phyloP scores from a whole-genome alignment of 2,797 vertebrate species.

The Epinephelus malabaricus region DNA sequence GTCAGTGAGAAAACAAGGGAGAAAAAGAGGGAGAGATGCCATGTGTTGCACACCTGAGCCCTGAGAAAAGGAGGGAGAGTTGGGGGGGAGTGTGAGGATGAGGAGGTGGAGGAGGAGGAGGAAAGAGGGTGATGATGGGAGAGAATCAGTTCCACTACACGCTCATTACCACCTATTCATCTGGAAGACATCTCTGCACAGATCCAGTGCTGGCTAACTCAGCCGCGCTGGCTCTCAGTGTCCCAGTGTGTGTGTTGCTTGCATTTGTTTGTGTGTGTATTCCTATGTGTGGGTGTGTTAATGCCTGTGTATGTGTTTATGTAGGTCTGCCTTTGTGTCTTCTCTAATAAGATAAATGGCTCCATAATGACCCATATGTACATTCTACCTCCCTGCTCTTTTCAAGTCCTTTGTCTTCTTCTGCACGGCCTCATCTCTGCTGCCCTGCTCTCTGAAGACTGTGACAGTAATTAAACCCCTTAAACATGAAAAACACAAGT shows the following conservation, averaged over 20 bases:
- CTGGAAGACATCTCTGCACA: constrained; percentile 84
- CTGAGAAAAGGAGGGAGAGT: constrained; percentile 70
- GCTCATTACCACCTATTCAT: constrained; percentile 86
- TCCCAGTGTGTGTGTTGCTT: constrained; percentile 28
- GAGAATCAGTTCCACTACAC: constrained; percentile 85
- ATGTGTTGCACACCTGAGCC: constrained; percentile 83
- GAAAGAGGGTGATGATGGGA: constrained; percentile 51
- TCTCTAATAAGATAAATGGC: constrained; percentile 61
- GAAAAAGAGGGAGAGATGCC: constrained; percentile 55
- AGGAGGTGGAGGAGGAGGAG: constrained; percentile 40
- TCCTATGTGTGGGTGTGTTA: background rate
- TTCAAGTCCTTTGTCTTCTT: constrained; percentile 22
- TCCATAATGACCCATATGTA: constrained; percentile 61
- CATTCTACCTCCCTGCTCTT: constrained; percentile 36
- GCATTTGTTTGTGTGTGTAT: constrained; percentile 8
- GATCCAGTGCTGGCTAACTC: constrained; percentile 68
- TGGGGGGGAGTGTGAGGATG: background rate
- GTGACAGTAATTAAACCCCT: constrained; percentile 49
- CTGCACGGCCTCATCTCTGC: constrained; percentile 18
- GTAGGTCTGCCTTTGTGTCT: constrained; percentile 38
- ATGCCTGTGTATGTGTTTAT: constrained; percentile 9
- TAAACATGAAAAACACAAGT: constrained; percentile 35
- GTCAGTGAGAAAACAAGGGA: constrained; percentile 40
- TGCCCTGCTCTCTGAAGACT: constrained; percentile 43
- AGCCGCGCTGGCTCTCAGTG: constrained; percentile 33